phyloP scores from a whole-genome alignment of 2,113 vertebrate genomes.

The Siniperca knerii region DNA sequence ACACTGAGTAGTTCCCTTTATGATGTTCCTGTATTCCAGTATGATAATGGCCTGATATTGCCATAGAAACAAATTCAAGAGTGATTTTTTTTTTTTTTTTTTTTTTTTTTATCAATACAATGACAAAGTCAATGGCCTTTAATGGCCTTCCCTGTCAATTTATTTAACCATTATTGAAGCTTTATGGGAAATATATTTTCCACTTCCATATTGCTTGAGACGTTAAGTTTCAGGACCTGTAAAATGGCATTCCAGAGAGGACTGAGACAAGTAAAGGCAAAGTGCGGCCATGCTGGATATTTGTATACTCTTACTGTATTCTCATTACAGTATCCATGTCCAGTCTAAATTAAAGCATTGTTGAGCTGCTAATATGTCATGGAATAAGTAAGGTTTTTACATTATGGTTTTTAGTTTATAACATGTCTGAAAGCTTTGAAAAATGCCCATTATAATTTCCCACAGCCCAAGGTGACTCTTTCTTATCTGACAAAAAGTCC shows the following conservation, averaged over 20 bases:
- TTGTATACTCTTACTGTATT: background rate
- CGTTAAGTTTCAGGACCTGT: background rate
- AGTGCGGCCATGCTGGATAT: background rate
- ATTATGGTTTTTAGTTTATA: background rate
- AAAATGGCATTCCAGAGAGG: background rate
- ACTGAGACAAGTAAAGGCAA: slow-evolving; percentile 13
- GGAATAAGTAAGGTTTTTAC: background rate
- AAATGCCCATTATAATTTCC: background rate
- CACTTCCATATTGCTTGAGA: background rate
- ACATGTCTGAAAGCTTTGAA: background rate
- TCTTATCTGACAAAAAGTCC: background rate
- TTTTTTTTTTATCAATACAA: background rate
- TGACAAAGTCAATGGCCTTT: background rate
- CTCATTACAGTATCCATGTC: background rate
- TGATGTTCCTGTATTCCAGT: slow-evolving; percentile 26
- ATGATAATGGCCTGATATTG: slow-evolving; percentile 1
- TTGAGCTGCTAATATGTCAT: background rate
- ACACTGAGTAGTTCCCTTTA: slow-evolving; percentile 19
- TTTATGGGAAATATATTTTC: background rate
- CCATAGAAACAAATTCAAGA: slow-evolving; percentile 5
- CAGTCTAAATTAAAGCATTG: background rate
- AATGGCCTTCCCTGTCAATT: background rate
- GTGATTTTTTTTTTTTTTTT: too few species aligned
- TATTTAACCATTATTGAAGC: background rate
- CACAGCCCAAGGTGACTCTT: background rate